phyloP scores from a whole-genome alignment of 2,888 invertebrate species.

The Phaonia tiefii region DNA sequence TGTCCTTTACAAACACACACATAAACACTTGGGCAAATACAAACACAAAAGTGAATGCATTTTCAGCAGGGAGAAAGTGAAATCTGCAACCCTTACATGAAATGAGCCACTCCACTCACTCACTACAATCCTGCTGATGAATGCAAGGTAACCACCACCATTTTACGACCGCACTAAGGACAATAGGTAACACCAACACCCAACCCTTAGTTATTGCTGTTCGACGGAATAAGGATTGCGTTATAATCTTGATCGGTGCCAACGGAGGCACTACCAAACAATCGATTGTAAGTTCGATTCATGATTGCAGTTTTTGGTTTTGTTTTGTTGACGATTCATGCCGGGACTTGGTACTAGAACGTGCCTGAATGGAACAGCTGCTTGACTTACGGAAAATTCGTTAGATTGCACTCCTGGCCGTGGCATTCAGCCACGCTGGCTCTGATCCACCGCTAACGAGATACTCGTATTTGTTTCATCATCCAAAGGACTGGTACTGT shows the following conservation, averaged over 20 bases:
- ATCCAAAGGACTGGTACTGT: neutral
- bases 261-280: no score
- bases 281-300: constrained; percentile 22
- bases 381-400: neutral
- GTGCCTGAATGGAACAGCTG: constrained; percentile 20
- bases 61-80: constrained; percentile 17
- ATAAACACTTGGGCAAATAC: no score
- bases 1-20: no score
- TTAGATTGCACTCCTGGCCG: neutral
- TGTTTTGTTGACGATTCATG: neutral
- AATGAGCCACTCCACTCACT: neutral
- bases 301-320: neutral
- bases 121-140: neutral
- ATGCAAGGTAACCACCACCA: neutral
- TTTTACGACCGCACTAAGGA: neutral
- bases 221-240: neutral
- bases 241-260: constrained; percentile 23
- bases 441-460: constrained; percentile 14
- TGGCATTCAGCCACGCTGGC: neutral
- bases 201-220: neutral
- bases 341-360: neutral
- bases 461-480: neutral
- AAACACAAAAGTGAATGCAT: neutral
- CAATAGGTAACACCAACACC: neutral
- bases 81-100: constrained; percentile 21